Percentiles rank a stretch among this genome's conserved stretches.
Conservation (phyloP, 92 coral and sea anemone species). For the Bergia sp. region DNA sequence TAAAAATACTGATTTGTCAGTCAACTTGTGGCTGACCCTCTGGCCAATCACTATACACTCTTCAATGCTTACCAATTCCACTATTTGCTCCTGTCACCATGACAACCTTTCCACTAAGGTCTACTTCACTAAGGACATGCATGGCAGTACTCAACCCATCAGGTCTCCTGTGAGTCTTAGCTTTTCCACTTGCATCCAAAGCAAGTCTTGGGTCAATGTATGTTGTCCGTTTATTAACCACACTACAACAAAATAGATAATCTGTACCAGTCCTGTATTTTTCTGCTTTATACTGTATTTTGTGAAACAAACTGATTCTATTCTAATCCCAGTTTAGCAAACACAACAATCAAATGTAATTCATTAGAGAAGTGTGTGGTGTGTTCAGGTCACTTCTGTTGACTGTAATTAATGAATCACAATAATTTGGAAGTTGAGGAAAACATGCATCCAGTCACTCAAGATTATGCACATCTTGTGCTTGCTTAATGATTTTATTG, state of each 20-base stretch:
- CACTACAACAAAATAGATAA: conserved; percentile 37
- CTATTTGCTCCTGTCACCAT: conserved; percentile 89
- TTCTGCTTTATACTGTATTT: background rate
- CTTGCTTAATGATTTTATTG: no score
- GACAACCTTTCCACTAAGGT: conserved; percentile 77
- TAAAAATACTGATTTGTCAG: no score
- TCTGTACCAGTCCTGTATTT: background rate
- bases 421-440: no score
- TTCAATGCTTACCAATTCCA: conserved; percentile 74
- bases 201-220: conserved; percentile 77
- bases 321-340: no score
- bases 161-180: conserved; percentile 43
- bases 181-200: conserved; percentile 30
- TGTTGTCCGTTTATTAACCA: conserved; percentile 62
- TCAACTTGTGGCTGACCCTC: no score
- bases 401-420: no score
- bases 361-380: no score
- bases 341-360: no score
- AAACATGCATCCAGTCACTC: no score
- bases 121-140: conserved; percentile 78
- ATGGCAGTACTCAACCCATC: conserved; percentile 79
- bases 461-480: no score
- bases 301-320: no score
- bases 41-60: background rate
- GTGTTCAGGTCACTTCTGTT: no score